phyloP scores from a whole-genome alignment of 1,140 invertebrate species.

The Nasonia giraulti region DNA sequence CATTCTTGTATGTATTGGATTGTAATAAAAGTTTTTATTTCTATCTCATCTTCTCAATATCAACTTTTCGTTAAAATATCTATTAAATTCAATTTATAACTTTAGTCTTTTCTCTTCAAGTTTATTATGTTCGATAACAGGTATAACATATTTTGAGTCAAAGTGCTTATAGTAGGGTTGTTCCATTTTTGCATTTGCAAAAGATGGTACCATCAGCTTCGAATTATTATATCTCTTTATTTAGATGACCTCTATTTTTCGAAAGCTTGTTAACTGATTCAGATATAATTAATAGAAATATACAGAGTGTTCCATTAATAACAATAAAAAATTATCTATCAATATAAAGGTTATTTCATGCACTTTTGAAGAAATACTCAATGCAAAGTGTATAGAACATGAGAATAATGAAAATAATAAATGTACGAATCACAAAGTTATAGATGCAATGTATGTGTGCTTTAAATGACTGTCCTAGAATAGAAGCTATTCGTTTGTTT shows the following conservation, averaged over 20 bases:
- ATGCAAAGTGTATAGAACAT: not conserved
- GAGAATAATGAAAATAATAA: not conserved
- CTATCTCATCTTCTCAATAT: not conserved
- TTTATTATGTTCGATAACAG: too few relatives aligned
- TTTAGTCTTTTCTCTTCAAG: too few relatives aligned
- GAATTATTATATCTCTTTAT: not conserved
- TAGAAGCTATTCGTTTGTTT: slow-evolving; percentile 28
- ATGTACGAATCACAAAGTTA: slow-evolving; percentile 19
- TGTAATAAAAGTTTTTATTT: too few relatives aligned
- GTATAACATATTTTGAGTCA: too few relatives aligned
- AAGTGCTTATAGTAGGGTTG: too few relatives aligned
- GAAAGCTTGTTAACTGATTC: too few relatives aligned
- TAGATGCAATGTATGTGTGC: slow-evolving; percentile 45
- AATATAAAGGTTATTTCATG: too few relatives aligned
- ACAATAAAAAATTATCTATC: too few relatives aligned
- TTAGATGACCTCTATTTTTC: not conserved
- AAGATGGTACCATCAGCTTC: not conserved
- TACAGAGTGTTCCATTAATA: too few relatives aligned
- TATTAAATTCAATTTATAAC: not conserved
- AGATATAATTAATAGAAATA: too few relatives aligned
- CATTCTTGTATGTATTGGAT: not conserved
- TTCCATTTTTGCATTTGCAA: too few relatives aligned
- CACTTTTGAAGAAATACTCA: not conserved
- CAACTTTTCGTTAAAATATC: not conserved
- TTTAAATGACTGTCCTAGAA: slow-evolving; percentile 47